phyloP scores from a whole-genome alignment of 2,888 invertebrate genomes.

The Axea sp. region DNA sequence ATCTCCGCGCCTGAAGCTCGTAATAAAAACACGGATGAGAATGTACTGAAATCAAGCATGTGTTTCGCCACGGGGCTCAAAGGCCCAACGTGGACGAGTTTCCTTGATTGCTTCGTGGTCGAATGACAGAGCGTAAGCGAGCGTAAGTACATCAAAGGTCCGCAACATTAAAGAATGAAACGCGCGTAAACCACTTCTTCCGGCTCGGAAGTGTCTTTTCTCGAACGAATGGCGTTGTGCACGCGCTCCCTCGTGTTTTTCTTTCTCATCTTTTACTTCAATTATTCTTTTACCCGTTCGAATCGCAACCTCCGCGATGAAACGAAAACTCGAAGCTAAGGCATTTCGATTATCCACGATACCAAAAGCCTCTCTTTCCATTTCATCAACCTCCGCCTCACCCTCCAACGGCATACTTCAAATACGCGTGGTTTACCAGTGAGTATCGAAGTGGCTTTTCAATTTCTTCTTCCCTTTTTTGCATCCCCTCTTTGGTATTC shows the following conservation, averaged over 20 bases:
- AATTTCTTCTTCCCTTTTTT: conserved; percentile 17
- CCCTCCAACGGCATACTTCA: conserved; percentile 8
- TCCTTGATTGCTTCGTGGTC: conserved; percentile 45
- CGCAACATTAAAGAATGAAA: conserved; percentile 26
- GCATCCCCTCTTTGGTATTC: conserved; percentile 1
- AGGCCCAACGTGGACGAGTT: conserved; percentile 26
- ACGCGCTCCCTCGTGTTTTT: conserved; percentile 15
- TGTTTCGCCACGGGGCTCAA: conserved; percentile 40
- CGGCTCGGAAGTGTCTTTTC: conserved; percentile 54
- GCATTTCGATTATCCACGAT: conserved; percentile 25
- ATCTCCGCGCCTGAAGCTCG: background rate
- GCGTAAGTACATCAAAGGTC: conserved; percentile 46
- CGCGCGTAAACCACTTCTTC: conserved; percentile 48
- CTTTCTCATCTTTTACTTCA: conserved; percentile 34
- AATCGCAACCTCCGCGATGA: background rate
- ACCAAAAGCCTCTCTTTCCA: background rate
- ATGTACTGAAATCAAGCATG: conserved; percentile 46
- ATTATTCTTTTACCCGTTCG: conserved; percentile 24
- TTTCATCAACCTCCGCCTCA: background rate
- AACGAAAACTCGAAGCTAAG: conserved; percentile 3
- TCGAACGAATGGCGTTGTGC: conserved; percentile 34
- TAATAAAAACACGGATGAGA: conserved; percentile 33
- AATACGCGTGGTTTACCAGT: conserved; percentile 32
- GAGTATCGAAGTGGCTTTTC: conserved; percentile 18
- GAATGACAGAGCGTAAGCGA: conserved; percentile 53